These are phyloP conservation scores for Limosa lapponica DNA, from an alignment of 2,797 vertebrate genomes.

Conservation along the genomic window DNA sequence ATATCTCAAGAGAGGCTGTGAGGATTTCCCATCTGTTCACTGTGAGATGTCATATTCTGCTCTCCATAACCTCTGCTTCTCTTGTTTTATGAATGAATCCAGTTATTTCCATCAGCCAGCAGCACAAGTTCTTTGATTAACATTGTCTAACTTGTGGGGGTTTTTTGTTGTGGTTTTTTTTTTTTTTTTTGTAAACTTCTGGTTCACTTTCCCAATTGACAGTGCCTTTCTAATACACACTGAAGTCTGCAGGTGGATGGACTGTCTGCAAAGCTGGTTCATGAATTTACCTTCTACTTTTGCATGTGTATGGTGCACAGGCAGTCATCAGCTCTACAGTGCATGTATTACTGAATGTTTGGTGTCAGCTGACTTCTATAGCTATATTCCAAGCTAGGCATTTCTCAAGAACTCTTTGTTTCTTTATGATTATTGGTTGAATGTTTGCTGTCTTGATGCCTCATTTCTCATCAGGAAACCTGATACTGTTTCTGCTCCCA, in stretches of 20 bases:
- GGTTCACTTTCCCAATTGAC: neutral
- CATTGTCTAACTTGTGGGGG: neutral
- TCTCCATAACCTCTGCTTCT: neutral
- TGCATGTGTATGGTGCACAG: neutral
- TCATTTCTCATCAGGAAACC: neutral
- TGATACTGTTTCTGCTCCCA: neutral
- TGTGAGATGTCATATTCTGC: neutral
- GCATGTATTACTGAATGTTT: neutral
- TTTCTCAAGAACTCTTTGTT: neutral
- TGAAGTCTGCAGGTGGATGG: neutral
- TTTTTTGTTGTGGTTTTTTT: neutral
- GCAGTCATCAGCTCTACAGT: neutral
- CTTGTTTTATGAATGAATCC: neutral
- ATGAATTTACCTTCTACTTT: neutral
- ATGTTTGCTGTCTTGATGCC: neutral
- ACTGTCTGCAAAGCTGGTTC: neutral
- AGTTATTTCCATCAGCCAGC: neutral
- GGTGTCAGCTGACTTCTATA: neutral
- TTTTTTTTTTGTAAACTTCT: neutral
- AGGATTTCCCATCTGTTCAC: neutral
- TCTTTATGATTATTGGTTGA: neutral
- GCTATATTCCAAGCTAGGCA: neutral
- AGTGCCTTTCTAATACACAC: neutral
- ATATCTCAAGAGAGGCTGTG: neutral
- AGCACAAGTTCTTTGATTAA: neutral